Evolutionary conservation across 2,113 vertebrate species (phyloP).

Genomic region (Potamarius usumacintae): DNA sequence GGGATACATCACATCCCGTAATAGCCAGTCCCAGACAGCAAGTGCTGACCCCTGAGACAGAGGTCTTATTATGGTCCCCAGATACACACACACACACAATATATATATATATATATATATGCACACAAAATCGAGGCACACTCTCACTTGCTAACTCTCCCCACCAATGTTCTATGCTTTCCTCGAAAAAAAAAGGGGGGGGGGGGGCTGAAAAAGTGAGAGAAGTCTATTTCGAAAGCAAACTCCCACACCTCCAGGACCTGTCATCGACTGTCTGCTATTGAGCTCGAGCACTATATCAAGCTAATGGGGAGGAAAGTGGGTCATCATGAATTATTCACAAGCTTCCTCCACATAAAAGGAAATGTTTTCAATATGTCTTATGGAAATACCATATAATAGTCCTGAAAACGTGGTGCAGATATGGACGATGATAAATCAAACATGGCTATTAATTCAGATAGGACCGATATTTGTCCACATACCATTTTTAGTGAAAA

Average conservation of each 20-base stretch:
- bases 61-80: constrained; percentile 37
- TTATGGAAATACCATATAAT: constrained; percentile 46
- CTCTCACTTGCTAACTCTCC: constrained; percentile 24
- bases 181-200: constrained; percentile 26
- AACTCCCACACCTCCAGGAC: constrained; percentile 55
- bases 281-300: constrained; percentile 55
- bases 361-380: constrained; percentile 52
- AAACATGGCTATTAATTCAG: constrained; percentile 46
- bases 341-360: constrained; percentile 52
- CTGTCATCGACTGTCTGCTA: constrained; percentile 54
- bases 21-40: constrained; percentile 32
- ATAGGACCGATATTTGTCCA: background rate
- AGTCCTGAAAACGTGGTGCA: constrained; percentile 38
- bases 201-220: constrained; percentile 15
- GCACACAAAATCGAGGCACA: background rate
- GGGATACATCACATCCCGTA: constrained; percentile 15
- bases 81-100: constrained; percentile 12
- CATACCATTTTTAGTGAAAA: constrained; percentile 1
- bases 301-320: constrained; percentile 56
- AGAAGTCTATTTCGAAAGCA: constrained; percentile 58
- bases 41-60: constrained; percentile 40
- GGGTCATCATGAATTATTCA: constrained; percentile 59
- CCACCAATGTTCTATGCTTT: constrained; percentile 36
- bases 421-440: constrained; percentile 49
- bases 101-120: background rate